Evolutionary conservation across 2,113 vertebrate species (phyloP).

Genomic region (Podarcis muralis): DNA sequence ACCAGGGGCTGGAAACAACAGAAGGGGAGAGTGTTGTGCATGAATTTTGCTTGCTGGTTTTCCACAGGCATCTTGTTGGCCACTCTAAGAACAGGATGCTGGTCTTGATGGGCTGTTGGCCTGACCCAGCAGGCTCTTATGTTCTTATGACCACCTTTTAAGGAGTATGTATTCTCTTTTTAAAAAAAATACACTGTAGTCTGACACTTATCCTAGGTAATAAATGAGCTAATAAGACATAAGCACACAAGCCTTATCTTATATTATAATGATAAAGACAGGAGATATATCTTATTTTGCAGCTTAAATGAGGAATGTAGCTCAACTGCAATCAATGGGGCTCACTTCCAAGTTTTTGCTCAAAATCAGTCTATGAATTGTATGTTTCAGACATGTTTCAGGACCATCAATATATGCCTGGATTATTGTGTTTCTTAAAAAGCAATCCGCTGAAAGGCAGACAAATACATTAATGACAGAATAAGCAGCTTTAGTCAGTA

Average conservation of each 20-base stretch:
- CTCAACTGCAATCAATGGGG: neutral
- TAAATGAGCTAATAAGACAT: neutral
- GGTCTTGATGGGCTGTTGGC: no score
- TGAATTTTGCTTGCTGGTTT: no score
- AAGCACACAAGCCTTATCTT: neutral
- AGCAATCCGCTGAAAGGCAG: slow-evolving; percentile 19
- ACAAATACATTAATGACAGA: slow-evolving; percentile 50
- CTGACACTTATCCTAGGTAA: neutral
- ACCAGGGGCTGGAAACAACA: no score
- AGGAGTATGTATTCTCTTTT: neutral
- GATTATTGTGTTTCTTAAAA: slow-evolving; percentile 16
- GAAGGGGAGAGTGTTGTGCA: no score
- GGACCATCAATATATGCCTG: neutral
- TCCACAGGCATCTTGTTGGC: no score
- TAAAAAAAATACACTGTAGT: neutral
- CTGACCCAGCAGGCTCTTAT: no score
- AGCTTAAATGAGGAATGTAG: neutral
- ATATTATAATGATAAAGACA: neutral
- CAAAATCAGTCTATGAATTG: neutral
- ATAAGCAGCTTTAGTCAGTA: slow-evolving; percentile 40
- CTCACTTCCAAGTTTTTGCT: neutral
- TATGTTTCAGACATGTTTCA: slow-evolving; percentile 4
- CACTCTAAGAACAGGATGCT: no score
- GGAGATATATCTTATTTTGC: neutral
- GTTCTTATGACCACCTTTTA: no score